Evolutionary conservation across 1,140 invertebrate genomes (phyloP).

Genomic region (Steinernema khuongi): DNA sequence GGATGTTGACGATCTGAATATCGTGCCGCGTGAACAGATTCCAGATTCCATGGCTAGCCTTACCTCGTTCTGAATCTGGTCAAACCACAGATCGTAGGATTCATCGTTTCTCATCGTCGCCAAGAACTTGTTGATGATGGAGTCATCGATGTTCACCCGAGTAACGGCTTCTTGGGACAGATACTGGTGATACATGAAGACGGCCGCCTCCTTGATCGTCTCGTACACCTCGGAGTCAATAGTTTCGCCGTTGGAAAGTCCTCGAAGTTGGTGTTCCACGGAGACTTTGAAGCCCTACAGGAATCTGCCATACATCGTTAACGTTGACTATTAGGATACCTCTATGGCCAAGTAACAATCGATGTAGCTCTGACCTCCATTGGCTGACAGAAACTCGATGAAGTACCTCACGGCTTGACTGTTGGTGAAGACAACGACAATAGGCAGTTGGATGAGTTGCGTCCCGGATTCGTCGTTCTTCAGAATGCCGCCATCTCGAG

Average conservation of each 20-base stretch:
- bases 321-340: conserved; percentile 56
- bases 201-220: conserved; percentile 71
- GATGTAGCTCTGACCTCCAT: conserved; percentile 71
- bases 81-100: conserved; percentile 73
- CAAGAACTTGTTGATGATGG: conserved; percentile 66
- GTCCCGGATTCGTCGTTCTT: conserved; percentile 61
- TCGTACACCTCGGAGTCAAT: conserved; percentile 59
- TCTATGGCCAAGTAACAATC: conserved; percentile 79
- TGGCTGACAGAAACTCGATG: conserved; percentile 71
- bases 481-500: neutral
- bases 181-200: conserved; percentile 77
- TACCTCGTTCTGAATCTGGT: conserved; percentile 70
- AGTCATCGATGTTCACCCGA: conserved; percentile 68
- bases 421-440: conserved; percentile 75
- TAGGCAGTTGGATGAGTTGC: conserved; percentile 68
- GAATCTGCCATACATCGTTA: conserved; percentile 19
- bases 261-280: conserved; percentile 68
- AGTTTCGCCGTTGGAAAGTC: conserved; percentile 42
- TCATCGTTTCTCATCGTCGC: conserved; percentile 66
- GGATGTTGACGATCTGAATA: conserved; percentile 48
- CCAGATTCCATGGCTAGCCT: neutral
- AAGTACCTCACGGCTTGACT: conserved; percentile 75
- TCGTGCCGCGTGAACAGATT: neutral
- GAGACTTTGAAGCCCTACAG: conserved; percentile 71
- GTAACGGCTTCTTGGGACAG: conserved; percentile 71